Conservation (phyloP, 2,113 vertebrate species). For the Tretioscincus oriximinensis region DNA sequence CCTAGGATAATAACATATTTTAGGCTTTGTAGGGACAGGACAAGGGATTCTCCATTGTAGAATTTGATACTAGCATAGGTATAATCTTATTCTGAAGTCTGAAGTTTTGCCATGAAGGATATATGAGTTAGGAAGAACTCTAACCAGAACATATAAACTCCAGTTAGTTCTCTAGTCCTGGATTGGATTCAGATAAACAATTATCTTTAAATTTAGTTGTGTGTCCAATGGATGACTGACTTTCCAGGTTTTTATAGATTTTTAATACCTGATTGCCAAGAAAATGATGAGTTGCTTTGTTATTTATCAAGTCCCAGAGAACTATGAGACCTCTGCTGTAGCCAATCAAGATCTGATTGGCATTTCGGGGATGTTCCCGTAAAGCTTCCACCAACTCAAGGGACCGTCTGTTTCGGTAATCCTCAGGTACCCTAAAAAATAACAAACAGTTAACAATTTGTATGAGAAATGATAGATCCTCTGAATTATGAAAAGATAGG, state of each 20-base stretch:
- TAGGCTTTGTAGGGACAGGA: no score
- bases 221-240: not conserved
- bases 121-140: not conserved
- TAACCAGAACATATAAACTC: not conserved
- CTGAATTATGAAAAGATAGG: not conserved
- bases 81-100: not conserved
- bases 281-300: slow-evolving; percentile 77
- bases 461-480: not conserved
- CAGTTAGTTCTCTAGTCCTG: not conserved
- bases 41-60: not conserved
- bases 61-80: not conserved
- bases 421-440: slow-evolving; percentile 82
- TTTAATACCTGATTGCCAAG: slow-evolving; percentile 85
- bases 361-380: slow-evolving; percentile 84
- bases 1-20: no score
- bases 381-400: slow-evolving; percentile 92
- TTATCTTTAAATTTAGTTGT: not conserved
- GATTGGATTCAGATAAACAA: not conserved
- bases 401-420: slow-evolving; percentile 82
- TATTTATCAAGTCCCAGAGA: slow-evolving; percentile 86
- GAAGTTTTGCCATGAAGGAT: not conserved
- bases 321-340: slow-evolving; percentile 91
- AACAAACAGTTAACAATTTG: not conserved
- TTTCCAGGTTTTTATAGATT: not conserved
- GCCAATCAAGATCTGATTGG: slow-evolving; percentile 86